Conservation (phyloP, 2,113 vertebrate species). For the Larimichthys crocea region DNA sequence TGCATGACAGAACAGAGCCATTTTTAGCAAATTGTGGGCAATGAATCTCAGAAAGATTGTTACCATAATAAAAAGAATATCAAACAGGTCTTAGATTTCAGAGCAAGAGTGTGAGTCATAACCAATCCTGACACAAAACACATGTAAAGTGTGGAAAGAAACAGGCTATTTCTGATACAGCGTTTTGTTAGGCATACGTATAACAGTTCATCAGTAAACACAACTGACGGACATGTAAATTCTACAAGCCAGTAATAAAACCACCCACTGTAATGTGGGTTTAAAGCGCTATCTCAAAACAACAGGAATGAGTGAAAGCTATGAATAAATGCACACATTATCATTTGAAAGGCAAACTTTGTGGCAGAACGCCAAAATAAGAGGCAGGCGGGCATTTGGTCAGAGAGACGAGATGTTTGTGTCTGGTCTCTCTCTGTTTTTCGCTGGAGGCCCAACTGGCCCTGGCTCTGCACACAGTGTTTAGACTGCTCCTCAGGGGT, state of each 20-base stretch:
- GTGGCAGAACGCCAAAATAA: constrained; percentile 5
- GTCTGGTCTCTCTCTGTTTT: constrained; percentile 68
- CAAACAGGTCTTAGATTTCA: constrained; percentile 42
- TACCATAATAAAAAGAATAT: constrained; percentile 49
- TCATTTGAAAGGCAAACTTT: constrained; percentile 11
- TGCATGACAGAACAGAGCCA: constrained; percentile 28
- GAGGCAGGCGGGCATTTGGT: constrained; percentile 36
- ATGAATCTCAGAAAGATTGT: constrained; percentile 15
- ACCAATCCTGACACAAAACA: constrained; percentile 56
- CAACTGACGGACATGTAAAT: not conserved
- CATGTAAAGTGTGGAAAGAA: constrained; percentile 37
- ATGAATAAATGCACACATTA: not conserved
- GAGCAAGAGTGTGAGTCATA: constrained; percentile 47
- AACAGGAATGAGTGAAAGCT: not conserved
- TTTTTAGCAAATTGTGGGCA: constrained; percentile 43
- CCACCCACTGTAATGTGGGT: not conserved
- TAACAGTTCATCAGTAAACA: constrained; percentile 6
- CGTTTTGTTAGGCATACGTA: constrained; percentile 13
- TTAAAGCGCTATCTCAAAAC: not conserved
- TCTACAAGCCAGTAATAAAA: constrained; percentile 6
- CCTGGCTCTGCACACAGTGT: constrained; percentile 57
- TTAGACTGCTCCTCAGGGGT: constrained; percentile 61
- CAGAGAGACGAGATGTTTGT: constrained; percentile 48
- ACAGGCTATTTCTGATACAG: not conserved
- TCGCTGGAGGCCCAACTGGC: constrained; percentile 58